Conservation (phyloP, 2,797 vertebrate genomes). For the Pangasius sanitwongsei region DNA sequence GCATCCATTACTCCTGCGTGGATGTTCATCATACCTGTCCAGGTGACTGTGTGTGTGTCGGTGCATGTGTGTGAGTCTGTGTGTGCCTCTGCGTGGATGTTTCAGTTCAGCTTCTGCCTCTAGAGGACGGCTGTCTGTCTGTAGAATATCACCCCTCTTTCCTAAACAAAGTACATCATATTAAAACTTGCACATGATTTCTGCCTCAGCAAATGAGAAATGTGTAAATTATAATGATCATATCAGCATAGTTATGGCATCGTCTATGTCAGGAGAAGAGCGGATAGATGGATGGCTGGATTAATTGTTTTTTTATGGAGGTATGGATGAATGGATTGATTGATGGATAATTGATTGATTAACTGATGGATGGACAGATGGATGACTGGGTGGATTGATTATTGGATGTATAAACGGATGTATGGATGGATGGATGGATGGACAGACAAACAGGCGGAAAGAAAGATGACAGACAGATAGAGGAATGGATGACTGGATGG, state of each 20-base stretch:
- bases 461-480: background rate
- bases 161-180: slow-evolving; percentile 57
- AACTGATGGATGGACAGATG: background rate
- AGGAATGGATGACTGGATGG: background rate
- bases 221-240: background rate
- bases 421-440: background rate
- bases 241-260: background rate
- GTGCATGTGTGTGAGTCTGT: slow-evolving; percentile 59
- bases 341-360: background rate
- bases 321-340: background rate
- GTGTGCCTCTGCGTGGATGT: slow-evolving; percentile 45
- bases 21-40: slow-evolving; percentile 45
- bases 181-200: background rate
- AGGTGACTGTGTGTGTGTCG: slow-evolving; percentile 55
- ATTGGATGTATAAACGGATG: background rate
- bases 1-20: background rate
- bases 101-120: slow-evolving; percentile 54
- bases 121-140: slow-evolving; percentile 58
- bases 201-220: background rate
- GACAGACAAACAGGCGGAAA: too few relatives aligned
- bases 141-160: slow-evolving; percentile 60
- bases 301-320: background rate
- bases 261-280: background rate
- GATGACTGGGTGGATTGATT: background rate
- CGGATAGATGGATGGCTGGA: background rate